Evolutionary conservation across 2,113 vertebrate species (phyloP).

Genomic region (Hystrix brachyura): DNA sequence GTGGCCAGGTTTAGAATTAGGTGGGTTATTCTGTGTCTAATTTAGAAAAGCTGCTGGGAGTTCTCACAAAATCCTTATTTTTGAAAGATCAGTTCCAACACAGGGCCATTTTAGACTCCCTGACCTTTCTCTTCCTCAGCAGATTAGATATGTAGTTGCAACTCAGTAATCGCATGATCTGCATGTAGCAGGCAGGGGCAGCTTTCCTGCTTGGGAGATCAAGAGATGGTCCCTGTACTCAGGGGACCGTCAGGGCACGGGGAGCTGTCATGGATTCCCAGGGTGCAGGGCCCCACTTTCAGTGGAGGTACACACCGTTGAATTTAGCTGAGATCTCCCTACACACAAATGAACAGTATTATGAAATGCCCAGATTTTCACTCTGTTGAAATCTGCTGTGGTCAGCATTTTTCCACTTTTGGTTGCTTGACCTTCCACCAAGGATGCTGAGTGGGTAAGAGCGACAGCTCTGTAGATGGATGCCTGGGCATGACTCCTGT

Average conservation of each 20-base stretch:
- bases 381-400: too few species aligned
- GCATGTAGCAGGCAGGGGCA: accelerated
- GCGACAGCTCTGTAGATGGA: accelerated
- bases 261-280: accelerated
- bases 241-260: background rate
- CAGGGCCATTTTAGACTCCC: background rate
- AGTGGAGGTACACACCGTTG: accelerated
- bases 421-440: accelerated
- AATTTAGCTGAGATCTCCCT: too few species aligned
- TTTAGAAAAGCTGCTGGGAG: conserved; percentile 53
- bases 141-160: too few species aligned
- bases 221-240: accelerated
- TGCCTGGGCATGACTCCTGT: accelerated
- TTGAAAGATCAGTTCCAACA: background rate
- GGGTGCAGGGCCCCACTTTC: accelerated
- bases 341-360: accelerated
- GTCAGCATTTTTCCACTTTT: background rate
- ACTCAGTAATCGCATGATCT: background rate
- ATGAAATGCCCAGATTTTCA: accelerated
- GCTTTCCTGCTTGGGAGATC: accelerated
- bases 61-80: conserved; percentile 8
- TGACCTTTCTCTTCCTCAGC: background rate
- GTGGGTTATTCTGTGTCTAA: conserved; percentile 35
- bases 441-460: too few species aligned
- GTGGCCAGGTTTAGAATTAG: conserved; percentile 29